These are phyloP conservation scores for Edolisoma coerulescens DNA, from an alignment of 2,113 vertebrate species.

Conservation along the genomic window DNA sequence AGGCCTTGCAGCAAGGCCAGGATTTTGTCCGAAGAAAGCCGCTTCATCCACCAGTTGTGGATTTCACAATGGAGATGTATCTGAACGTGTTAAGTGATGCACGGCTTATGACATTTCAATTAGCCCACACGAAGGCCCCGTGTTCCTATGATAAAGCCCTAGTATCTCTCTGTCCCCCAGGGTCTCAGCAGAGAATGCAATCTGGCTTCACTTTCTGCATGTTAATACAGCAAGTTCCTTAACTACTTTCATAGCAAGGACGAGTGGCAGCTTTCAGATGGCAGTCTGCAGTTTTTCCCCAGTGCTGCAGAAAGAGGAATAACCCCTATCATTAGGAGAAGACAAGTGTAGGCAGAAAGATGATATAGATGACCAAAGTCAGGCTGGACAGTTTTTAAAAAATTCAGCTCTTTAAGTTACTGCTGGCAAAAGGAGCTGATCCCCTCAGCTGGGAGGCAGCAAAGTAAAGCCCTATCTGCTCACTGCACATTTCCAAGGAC, in stretches of 20 bases:
- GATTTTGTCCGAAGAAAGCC: conserved; percentile 15
- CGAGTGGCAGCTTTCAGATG: not conserved
- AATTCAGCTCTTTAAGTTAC: not conserved
- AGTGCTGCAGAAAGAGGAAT: not conserved
- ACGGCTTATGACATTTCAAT: conserved; percentile 63
- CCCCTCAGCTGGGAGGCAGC: not conserved
- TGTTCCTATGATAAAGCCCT: conserved; percentile 21
- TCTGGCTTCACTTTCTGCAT: not conserved
- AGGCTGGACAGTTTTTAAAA: not conserved
- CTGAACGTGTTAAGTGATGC: conserved; percentile 11
- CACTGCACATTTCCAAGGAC: not conserved
- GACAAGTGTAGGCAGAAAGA: not conserved
- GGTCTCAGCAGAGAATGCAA: conserved; percentile 15
- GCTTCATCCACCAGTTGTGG: not conserved
- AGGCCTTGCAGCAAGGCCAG: not conserved
- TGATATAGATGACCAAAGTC: not conserved
- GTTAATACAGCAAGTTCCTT: conserved; percentile 31
- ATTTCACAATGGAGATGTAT: not conserved
- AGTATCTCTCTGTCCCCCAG: not conserved
- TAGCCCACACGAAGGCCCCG: not conserved
- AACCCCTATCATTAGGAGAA: not conserved
- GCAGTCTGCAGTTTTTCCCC: not conserved
- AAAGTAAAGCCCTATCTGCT: not conserved
- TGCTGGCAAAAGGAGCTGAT: not conserved
- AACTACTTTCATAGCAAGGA: conserved; percentile 12